Conservation (phyloP, 2,797 vertebrate genomes). For the Anguilla anguilla region DNA sequence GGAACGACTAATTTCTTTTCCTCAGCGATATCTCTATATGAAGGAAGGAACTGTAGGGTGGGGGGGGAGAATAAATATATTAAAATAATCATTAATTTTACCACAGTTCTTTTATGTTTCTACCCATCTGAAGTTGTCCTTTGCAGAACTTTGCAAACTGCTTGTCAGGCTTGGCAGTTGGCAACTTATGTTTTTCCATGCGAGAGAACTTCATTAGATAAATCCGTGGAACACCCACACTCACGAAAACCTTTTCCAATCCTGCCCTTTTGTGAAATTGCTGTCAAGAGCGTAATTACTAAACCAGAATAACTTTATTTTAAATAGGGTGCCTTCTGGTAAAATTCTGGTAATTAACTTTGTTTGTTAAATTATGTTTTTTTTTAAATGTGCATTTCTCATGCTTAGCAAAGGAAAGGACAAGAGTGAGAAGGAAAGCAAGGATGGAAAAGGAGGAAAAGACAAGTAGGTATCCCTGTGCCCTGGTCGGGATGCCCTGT, state of each 20-base stretch:
- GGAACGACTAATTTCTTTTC: background rate
- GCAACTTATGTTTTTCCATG: background rate
- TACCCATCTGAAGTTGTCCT: background rate
- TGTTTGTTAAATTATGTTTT: conserved; percentile 33
- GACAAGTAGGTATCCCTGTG: conserved; percentile 67
- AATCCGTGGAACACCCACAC: background rate
- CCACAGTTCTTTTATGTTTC: background rate
- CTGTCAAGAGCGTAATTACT: background rate
- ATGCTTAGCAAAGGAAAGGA: conserved; percentile 69
- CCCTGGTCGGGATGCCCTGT: too few species aligned
- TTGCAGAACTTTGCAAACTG: background rate
- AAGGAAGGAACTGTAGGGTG: background rate
- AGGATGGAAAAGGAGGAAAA: conserved; percentile 55
- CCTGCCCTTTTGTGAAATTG: background rate
- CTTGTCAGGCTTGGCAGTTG: background rate
- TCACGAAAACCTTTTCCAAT: background rate
- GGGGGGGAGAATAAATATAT: background rate
- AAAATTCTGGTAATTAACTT: background rate
- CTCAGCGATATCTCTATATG: background rate
- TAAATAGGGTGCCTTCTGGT: background rate
- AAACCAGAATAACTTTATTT: background rate
- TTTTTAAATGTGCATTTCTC: conserved; percentile 32
- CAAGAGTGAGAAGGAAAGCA: conserved; percentile 57
- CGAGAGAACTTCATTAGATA: background rate
- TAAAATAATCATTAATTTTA: background rate